A percentile compares a stretch with the other conserved stretches of the same genome.
Evolutionary conservation across 2,888 invertebrate genomes (phyloP).

Genomic region (Penaeus monodon): DNA sequence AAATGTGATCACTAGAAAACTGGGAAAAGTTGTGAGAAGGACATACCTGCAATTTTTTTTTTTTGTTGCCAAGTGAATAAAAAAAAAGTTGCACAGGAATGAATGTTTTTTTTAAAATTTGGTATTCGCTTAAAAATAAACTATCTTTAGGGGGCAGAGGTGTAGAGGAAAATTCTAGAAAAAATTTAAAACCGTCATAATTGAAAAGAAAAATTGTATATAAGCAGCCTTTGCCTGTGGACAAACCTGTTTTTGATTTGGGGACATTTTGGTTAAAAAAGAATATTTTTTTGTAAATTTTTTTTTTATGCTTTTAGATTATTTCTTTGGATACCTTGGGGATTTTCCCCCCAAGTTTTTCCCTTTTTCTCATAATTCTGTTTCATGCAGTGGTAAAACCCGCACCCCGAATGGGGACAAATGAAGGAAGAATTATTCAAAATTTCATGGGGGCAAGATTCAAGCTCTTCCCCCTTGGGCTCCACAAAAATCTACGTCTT

Average conservation of each 20-base stretch:
- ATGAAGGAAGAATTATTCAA: slow-evolving; percentile 60
- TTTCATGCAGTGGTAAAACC: slow-evolving; percentile 38
- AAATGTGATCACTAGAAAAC: too few relatives aligned
- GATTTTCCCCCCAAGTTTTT: background rate
- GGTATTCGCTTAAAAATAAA: too few relatives aligned
- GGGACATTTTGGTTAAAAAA: background rate
- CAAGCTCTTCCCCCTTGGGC: slow-evolving; percentile 43
- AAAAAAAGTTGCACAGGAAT: slow-evolving; percentile 10
- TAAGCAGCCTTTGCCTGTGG: too few relatives aligned
- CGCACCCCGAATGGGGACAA: slow-evolving; percentile 52
- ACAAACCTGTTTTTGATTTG: background rate
- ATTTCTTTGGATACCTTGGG: background rate
- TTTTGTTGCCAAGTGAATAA: too few relatives aligned
- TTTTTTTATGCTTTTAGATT: background rate
- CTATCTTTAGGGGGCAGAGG: too few relatives aligned
- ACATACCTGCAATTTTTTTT: too few relatives aligned
- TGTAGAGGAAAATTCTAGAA: too few relatives aligned
- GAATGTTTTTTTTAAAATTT: background rate
- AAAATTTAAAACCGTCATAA: too few relatives aligned
- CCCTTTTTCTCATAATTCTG: too few relatives aligned
- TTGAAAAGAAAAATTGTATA: too few relatives aligned
- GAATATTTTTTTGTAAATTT: background rate
- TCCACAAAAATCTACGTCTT: slow-evolving; percentile 49
- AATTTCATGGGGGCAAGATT: slow-evolving; percentile 50
- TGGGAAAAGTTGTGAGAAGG: too few relatives aligned